phyloP scores from a whole-genome alignment of 1,140 invertebrate species.

The Chionoecetes opilio region DNA sequence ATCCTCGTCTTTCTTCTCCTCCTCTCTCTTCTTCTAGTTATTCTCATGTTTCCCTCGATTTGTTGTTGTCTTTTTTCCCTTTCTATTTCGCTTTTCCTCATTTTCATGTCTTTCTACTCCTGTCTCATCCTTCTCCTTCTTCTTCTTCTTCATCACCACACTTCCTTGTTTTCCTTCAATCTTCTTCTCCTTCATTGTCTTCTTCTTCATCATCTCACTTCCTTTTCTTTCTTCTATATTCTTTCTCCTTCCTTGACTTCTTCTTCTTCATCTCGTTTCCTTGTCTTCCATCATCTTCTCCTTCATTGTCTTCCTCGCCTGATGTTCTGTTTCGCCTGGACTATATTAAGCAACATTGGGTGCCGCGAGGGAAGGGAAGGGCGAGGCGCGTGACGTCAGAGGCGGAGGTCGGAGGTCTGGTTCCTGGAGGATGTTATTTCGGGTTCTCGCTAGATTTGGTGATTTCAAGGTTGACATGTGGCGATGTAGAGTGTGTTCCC shows the following conservation, averaged over 20 bases:
- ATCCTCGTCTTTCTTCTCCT: no score
- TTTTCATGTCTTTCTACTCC: neutral
- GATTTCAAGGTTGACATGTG: constrained; percentile 4
- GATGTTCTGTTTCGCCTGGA: no score
- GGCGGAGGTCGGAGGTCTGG: neutral
- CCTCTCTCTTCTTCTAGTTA: neutral
- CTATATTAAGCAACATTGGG: no score
- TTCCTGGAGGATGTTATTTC: neutral
- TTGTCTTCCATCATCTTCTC: neutral
- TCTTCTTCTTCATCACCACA: neutral
- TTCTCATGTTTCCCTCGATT: neutral
- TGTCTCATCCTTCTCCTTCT: neutral
- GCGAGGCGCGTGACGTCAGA: neutral
- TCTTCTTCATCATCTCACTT: neutral
- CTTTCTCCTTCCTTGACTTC: neutral
- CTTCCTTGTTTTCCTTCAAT: neutral
- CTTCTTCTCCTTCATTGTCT: neutral
- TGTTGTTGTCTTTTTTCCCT: neutral
- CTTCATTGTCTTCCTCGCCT: neutral
- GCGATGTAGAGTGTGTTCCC: neutral
- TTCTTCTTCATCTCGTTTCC: neutral
- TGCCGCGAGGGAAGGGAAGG: no score
- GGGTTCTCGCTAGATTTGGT: constrained; percentile 16
- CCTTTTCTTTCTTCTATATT: neutral
- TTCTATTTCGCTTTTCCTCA: neutral